Percentiles rank a stretch among this genome's conserved stretches.
These are phyloP conservation scores for Casuarius casuarius DNA, from an alignment of 2,113 vertebrate genomes.

Conservation along the genomic window DNA sequence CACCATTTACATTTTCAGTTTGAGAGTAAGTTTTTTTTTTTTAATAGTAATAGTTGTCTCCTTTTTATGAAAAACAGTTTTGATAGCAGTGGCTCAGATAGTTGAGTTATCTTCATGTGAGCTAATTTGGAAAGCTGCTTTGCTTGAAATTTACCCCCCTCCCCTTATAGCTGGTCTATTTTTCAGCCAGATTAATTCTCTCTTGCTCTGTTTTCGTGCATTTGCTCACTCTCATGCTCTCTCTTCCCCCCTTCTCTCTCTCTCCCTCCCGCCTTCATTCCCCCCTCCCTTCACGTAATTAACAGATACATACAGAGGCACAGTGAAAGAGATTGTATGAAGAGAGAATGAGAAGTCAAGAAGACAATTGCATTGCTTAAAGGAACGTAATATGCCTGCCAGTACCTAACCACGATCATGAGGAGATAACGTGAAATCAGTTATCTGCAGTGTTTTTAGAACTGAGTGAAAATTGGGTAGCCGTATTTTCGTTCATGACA, in stretches of 20 bases:
- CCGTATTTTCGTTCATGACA: background rate
- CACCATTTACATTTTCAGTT: background rate
- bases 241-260: background rate
- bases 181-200: background rate
- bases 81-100: background rate
- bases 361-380: background rate
- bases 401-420: background rate
- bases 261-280: background rate
- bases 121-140: background rate
- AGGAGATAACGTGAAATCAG: background rate
- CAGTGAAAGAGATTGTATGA: background rate
- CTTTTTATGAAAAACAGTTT: background rate
- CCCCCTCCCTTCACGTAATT: background rate
- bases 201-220: too few species aligned
- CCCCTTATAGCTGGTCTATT: background rate
- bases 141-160: background rate
- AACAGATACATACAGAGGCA: background rate
- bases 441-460: background rate
- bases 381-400: background rate
- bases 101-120: background rate
- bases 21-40: background rate
- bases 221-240: too few species aligned
- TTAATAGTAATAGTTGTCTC: background rate
- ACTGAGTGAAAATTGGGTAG: background rate
- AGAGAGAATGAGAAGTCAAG: background rate